Evolutionary conservation across 1,140 invertebrate genomes (phyloP), one percentile per base, ranked within the genome.

Genomic region (Antheraea pernyi): DNA sequence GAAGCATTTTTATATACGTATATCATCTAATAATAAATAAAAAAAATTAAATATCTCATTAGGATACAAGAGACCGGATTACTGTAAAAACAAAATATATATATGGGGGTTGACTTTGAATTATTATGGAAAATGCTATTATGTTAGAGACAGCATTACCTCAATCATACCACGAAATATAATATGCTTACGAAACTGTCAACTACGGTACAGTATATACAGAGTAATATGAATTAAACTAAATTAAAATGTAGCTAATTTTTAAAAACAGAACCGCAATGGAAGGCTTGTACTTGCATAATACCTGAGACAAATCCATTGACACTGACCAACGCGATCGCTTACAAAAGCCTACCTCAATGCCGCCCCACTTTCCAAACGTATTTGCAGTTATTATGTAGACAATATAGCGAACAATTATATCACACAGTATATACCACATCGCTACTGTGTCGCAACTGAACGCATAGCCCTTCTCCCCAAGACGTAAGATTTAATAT

Each of bases 271-370:
- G 60, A 60, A 60, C 19, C 36, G 16, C 60, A 62, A 62, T 37
- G 5, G 1, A 11, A 62, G 37, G 30, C 30, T 13, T 18, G 30
- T 63, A 37, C 61, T 83, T 87, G 79, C 81, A 80, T 82, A 88
- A 89, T 37, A 60, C 79, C 82, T 86, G 84, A 83, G 80, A 82
- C 86, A 81, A 88, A 91, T 88, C 84, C 81, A 79, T 85, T 87
- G 85, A 82, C 86, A 89, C 84, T 89, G 88, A 86, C 84, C 88
- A 88, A 80, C 75, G 81, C 75, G 74, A 83, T 80, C 78, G 76
- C 77, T 88, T 89, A 83, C 85, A 89, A 87, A 83, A 89, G 86
- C 83, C 85, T 84, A 84, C 83, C 81, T 91, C 88, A 91, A 91
- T 91, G 86, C 84, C 83, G 88, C 80, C 86, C 88, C 82, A 91